Conservation (phyloP, 2,888 invertebrate species). For the Melitaea athalia region DNA sequence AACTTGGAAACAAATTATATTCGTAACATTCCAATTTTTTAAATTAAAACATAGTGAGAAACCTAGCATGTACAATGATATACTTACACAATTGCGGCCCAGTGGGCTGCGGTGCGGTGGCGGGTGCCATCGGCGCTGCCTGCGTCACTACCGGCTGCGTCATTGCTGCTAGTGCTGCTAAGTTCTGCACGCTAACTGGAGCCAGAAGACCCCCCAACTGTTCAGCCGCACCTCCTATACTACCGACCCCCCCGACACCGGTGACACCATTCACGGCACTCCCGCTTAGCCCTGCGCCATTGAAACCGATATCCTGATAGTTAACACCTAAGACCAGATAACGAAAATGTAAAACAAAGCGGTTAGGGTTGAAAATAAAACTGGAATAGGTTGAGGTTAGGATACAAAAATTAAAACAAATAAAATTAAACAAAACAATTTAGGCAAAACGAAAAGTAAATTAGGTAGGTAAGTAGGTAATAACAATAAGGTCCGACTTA, state of each 20-base stretch:
- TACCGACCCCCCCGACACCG: constrained; percentile 58
- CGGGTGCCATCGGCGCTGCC: constrained; percentile 73
- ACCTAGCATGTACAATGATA: background rate
- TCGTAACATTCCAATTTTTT: background rate
- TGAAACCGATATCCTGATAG: constrained; percentile 80
- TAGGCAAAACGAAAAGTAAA: background rate
- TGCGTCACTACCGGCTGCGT: constrained; percentile 84
- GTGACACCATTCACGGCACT: constrained; percentile 53
- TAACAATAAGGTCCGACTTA: background rate
- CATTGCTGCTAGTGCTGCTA: constrained; percentile 94
- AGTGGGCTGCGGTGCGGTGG: constrained; percentile 63
- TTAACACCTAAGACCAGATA: constrained; percentile 67
- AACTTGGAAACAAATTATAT: too few relatives aligned
- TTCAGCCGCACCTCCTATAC: constrained; percentile 88
- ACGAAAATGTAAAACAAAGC: constrained; percentile 40
- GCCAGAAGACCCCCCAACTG: constrained; percentile 92
- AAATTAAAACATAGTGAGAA: background rate
- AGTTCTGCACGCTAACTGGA: constrained; percentile 94
- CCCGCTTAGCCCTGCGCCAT: constrained; percentile 77
- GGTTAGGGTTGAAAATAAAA: constrained; percentile 21
- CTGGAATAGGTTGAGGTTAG: constrained; percentile 7
- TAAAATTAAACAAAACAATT: constrained; percentile 1
- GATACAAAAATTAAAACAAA: constrained; percentile 15
- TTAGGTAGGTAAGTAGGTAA: background rate
- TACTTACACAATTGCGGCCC: constrained; percentile 76